Base-by-base conservation (phyloP, 2,797 vertebrate genomes). In the Falco rusticolus region DNA sequence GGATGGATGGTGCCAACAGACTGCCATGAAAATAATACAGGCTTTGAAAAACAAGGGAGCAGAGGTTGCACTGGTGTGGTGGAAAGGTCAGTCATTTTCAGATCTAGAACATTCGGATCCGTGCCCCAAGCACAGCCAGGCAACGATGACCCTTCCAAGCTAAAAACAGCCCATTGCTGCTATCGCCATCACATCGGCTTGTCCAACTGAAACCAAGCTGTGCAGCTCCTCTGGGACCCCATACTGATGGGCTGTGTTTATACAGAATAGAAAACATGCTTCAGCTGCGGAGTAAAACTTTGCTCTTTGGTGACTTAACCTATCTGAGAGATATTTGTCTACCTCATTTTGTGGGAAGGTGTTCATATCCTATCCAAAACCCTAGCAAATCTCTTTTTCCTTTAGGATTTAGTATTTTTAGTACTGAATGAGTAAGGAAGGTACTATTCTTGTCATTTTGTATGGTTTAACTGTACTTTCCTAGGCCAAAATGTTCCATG, bases 381-480 rank as follows among this genome's bases (percentile, higher is more conserved):
- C 47, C 21, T 39, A n/a, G 60, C 9, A 86, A 43, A 71, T 20
- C 12, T 34, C 9, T 39, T 69, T 53, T 69, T 53, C 39, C 45
- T 41, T 47, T 48, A 74, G 25, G 20, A 89, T 69, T 84, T 60
- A 34, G 43, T 39, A 72, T 31, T 68, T 68, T 45, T 66, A 47
- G 48, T 48, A 60, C 20, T 65, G 47, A 81, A 79, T 41, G 31
- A 57, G 15, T 48, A 80, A 51, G 43, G 20, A 66, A 82, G 48
- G 16, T 68, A 61, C 8, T 59, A 15, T 33, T 45, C 7, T 63
- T 64, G 7, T 64, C 34, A 59, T 84, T 78, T 78, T 37, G 22
- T 68, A 41, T 22, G 6, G 21, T 96, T 97, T 97, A 91, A 95
- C 91, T 50, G 77, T 92, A 84, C 13, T 96, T 96, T 68, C 77